Base-by-base conservation (phyloP, 2,797 vertebrate species). In the Taeniopygia guttata region DNA sequence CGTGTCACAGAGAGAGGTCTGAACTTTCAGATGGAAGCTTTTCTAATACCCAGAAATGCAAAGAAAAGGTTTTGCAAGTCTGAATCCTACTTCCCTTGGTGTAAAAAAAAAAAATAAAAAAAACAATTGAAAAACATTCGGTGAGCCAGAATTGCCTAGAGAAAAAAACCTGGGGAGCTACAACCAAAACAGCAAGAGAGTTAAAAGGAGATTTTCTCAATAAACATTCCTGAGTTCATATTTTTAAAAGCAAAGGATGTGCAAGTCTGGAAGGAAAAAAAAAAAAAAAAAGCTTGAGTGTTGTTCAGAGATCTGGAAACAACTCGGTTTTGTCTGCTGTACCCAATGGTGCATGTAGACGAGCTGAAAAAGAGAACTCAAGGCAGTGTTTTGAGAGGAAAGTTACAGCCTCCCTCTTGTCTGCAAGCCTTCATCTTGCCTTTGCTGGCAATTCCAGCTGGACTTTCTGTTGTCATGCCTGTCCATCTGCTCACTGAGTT, bases 391-490 rank as follows among this genome's bases (percentile, higher is more conserved):
- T 60, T 34, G 13, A 56, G 12, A 63, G 42, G 52, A 60, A 34
- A 6, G 18, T 63, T 46, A 20, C 58, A 91, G 51, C 66, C 13
- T 66, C 21, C 30, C 14, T n/a, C 45, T 52, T 27, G 29, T 49
- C 54, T 62, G 59, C 42, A 20, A 38, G 36, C 36, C 36, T 38
- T 38, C 22, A 7, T 52, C 20, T 55, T 52, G 42, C n/a, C 19
- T 55, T 70, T 60, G n/a, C 51, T 46, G 45, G 18, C 49, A 48
- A 25, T 73, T 58, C 60, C 58, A 62, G 40, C 25, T 49, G 62
- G 62, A 36, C 40, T 78, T 74, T n/a, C 19, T 5, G 2, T n/a
- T 60, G 18, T 23, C 3, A 0, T 8, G 10, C 0, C 0, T 45
- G 56, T 43, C 45, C 0, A 0, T 56, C 70, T 69, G 56, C 56